These are phyloP conservation scores for Beris morrisii DNA, from an alignment of 2,888 invertebrate species.

Conservation along the genomic window DNA sequence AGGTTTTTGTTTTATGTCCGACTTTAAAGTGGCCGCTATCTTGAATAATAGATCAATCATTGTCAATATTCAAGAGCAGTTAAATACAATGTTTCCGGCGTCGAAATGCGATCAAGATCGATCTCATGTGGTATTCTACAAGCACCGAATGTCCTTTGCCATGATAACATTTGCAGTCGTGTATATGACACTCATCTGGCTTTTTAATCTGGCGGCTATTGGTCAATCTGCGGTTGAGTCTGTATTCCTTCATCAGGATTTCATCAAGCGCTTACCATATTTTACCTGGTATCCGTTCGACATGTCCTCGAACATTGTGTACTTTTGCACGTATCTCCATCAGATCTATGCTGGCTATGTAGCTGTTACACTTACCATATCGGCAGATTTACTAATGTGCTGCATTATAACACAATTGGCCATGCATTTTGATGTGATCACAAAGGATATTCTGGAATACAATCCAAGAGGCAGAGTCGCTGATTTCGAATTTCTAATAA, in stretches of 20 bases:
- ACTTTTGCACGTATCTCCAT: constrained; percentile 44
- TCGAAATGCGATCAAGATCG: constrained; percentile 41
- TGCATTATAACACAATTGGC: constrained; percentile 47
- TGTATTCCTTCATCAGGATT: constrained; percentile 7
- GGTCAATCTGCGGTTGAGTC: constrained; percentile 30
- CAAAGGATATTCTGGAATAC: constrained; percentile 41
- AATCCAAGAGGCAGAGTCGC: constrained; percentile 35
- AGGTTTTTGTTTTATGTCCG: constrained; percentile 44
- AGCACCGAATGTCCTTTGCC: constrained; percentile 42
- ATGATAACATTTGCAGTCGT: constrained; percentile 44
- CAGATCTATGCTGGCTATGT: constrained; percentile 47
- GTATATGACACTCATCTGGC: constrained; percentile 47
- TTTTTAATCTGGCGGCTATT: constrained; percentile 46
- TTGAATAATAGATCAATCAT: constrained; percentile 42
- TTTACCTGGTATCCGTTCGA: constrained; percentile 40
- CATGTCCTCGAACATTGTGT: constrained; percentile 31
- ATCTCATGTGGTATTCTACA: constrained; percentile 33
- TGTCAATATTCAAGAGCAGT: constrained; percentile 42
- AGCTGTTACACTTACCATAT: constrained; percentile 46
- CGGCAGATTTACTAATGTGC: constrained; percentile 49
- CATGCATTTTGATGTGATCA: constrained; percentile 50
- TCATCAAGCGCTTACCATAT: constrained; percentile 35
- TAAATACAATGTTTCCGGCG: constrained; percentile 46
- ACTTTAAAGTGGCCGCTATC: constrained; percentile 48
- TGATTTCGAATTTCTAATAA: constrained; percentile 42